A percentile compares a stretch with the other conserved stretches of the same genome.
phyloP scores from a whole-genome alignment of 2,888 invertebrate genomes.

The Spilarctia lutea region DNA sequence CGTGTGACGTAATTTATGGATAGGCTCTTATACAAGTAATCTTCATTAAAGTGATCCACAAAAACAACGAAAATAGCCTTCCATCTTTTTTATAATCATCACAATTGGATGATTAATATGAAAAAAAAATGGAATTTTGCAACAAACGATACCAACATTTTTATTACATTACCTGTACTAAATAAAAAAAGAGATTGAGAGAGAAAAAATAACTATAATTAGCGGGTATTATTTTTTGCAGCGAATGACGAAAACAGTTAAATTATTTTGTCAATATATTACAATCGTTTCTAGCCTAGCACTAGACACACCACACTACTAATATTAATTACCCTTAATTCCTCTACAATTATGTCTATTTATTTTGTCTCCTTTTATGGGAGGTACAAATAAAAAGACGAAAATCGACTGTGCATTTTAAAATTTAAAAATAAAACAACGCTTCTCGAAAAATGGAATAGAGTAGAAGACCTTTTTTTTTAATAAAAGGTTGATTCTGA shows the following conservation, averaged over 20 bases:
- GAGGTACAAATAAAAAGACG: not conserved
- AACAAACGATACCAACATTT: not conserved
- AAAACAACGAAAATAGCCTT: not conserved
- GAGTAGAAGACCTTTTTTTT: not conserved
- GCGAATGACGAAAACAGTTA: not conserved
- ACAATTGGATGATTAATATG: too few relatives aligned
- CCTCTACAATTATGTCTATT: not conserved
- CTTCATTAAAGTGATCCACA: not conserved
- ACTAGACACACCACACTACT: not conserved
- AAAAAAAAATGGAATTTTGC: too few relatives aligned
- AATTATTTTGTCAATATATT: not conserved
- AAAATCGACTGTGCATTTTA: not conserved
- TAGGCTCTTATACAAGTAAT: not conserved
- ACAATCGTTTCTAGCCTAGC: not conserved
- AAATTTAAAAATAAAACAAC: not conserved
- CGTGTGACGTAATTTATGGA: not conserved
- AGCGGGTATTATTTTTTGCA: not conserved
- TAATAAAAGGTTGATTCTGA: not conserved
- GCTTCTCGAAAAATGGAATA: not conserved
- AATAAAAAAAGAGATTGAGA: not conserved
- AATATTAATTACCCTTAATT: conserved; percentile 2
- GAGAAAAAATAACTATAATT: not conserved
- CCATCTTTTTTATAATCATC: not conserved
- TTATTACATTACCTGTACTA: not conserved
- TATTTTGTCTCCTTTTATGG: not conserved